These are phyloP conservation scores for Melospiza georgiana DNA, from an alignment of 2,113 vertebrate genomes.

Conservation along the genomic window DNA sequence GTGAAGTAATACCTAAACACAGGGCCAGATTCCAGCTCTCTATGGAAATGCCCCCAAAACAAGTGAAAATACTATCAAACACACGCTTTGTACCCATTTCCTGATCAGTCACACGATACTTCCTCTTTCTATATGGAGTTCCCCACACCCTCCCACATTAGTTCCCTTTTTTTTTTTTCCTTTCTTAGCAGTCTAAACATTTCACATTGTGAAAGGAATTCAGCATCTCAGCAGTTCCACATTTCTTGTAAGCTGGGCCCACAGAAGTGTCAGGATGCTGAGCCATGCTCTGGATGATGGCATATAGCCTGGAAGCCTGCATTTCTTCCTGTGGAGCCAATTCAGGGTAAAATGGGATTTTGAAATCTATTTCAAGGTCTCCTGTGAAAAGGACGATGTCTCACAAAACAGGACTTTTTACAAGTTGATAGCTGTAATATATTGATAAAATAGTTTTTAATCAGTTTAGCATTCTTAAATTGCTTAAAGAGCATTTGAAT, in stretches of 20 bases:
- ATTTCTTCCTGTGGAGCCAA: not conserved
- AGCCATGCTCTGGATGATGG: not conserved
- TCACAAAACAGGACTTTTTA: not conserved
- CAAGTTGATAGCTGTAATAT: not conserved
- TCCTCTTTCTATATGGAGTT: conserved; percentile 57
- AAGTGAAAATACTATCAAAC: conserved; percentile 53
- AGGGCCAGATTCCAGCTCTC: conserved; percentile 41
- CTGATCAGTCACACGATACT: conserved; percentile 1
- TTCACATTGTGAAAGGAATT: not conserved
- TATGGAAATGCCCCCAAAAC: conserved; percentile 66
- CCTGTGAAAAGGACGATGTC: not conserved
- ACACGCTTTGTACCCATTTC: conserved; percentile 46
- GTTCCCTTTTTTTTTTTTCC: not conserved
- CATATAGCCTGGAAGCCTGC: not conserved
- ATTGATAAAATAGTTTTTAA: not conserved
- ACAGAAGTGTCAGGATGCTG: not conserved
- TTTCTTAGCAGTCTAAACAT: conserved; percentile 29
- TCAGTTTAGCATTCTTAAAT: not conserved
- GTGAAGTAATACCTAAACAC: not conserved
- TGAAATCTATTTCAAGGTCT: not conserved
- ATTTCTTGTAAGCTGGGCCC: not conserved
- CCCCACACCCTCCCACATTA: not conserved
- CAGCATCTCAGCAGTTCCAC: not conserved
- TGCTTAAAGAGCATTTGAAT: not conserved
- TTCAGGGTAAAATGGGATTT: not conserved